Evolutionary conservation across 2,797 vertebrate species (phyloP).

Genomic region (Gila robusta): DNA sequence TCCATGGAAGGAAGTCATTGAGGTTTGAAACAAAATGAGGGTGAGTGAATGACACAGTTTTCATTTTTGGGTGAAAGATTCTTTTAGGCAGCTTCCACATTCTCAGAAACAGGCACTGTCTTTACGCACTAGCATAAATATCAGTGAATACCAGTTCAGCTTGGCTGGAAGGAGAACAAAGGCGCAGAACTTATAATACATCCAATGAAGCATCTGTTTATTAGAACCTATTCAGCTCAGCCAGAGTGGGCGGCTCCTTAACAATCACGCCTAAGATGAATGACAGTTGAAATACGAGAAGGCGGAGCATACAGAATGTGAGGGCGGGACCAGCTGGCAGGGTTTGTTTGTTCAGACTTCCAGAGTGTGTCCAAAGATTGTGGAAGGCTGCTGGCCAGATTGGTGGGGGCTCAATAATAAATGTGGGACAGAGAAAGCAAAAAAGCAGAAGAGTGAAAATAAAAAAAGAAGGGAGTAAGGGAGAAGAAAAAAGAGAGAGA

Average conservation of each 20-base stretch:
- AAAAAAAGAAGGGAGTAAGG: background rate
- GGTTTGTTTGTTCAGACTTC: conserved; percentile 41
- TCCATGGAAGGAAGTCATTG: background rate
- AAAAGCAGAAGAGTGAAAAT: conserved; percentile 3
- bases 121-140: conserved; percentile 34
- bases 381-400: conserved; percentile 10
- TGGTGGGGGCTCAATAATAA: conserved; percentile 2
- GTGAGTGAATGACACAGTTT: background rate
- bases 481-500: background rate
- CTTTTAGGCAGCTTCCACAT: background rate
- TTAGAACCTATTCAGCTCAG: conserved; percentile 60
- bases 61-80: background rate
- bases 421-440: conserved; percentile 46
- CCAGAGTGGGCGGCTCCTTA: conserved; percentile 37
- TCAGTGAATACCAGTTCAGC: conserved; percentile 41
- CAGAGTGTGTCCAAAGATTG: conserved; percentile 37
- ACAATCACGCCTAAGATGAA: conserved; percentile 39
- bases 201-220: conserved; percentile 62
- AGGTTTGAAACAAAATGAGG: background rate
- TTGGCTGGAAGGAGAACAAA: conserved; percentile 31
- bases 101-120: conserved; percentile 38
- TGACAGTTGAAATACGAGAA: conserved; percentile 53
- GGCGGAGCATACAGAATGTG: conserved; percentile 56
- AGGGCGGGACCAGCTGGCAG: conserved; percentile 54
- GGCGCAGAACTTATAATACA: conserved; percentile 63